A percentile compares a stretch with the other conserved stretches of the same genome.
phyloP scores from a whole-genome alignment of 2,888 invertebrate species.

The Diaperis boleti region DNA sequence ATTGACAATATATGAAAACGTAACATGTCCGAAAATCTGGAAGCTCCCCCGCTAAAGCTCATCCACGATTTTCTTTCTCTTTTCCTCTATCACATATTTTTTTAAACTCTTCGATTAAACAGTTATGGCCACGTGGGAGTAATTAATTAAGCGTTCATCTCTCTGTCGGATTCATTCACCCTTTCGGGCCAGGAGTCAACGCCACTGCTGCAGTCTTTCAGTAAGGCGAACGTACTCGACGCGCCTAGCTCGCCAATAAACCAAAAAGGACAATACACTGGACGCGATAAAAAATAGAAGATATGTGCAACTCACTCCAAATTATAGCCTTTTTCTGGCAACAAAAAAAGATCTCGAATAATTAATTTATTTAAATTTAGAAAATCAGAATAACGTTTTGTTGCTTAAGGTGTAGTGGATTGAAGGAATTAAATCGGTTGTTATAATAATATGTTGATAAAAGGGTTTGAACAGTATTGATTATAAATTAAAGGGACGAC shows the following conservation, averaged over 20 bases:
- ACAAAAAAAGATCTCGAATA: too few relatives aligned
- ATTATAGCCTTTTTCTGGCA: too few relatives aligned
- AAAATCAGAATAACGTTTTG: too few relatives aligned
- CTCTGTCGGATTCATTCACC: constrained; percentile 5
- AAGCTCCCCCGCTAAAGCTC: not conserved
- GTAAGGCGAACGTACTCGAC: constrained; percentile 1
- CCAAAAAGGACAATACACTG: not conserved
- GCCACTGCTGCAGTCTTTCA: constrained; percentile 1
- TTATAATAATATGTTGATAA: too few relatives aligned
- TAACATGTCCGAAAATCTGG: not conserved
- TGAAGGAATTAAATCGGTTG: too few relatives aligned
- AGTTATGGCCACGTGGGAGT: constrained; percentile 5
- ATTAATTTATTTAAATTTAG: too few relatives aligned
- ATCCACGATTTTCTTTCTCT: not conserved
- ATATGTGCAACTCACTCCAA: too few relatives aligned
- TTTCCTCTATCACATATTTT: not conserved
- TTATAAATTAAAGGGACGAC: too few relatives aligned
- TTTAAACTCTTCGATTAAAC: not conserved
- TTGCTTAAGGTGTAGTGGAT: too few relatives aligned
- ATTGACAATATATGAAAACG: not conserved
- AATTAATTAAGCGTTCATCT: constrained; percentile 6
- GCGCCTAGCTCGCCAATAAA: not conserved
- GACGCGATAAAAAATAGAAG: not conserved
- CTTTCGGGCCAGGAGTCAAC: not conserved
- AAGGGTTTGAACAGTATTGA: too few relatives aligned